These are phyloP conservation scores for Synanthedon vespiformis DNA, from an alignment of 2,888 invertebrate genomes.

Conservation along the genomic window DNA sequence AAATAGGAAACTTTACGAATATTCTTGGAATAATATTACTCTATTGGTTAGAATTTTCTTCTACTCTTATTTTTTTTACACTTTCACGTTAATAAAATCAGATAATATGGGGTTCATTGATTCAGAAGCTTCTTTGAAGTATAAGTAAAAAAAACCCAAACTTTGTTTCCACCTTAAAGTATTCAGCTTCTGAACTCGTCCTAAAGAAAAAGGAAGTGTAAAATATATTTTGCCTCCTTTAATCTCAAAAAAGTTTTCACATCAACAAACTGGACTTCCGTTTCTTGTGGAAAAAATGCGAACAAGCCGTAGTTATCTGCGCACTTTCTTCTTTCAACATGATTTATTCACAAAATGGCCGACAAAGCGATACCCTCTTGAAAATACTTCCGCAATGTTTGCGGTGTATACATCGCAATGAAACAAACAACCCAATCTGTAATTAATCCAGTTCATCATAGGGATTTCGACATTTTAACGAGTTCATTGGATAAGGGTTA, in stretches of 20 bases:
- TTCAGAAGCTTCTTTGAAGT: background rate
- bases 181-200: background rate
- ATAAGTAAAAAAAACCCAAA: background rate
- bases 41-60: no score
- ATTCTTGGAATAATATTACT: no score
- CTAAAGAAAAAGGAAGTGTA: background rate
- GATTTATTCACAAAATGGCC: slow-evolving; percentile 13
- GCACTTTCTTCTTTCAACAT: slow-evolving; percentile 7
- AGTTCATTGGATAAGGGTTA: no score
- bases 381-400: background rate
- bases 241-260: slow-evolving; percentile 12
- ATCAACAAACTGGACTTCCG: slow-evolving; percentile 4
- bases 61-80: no score
- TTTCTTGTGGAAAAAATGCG: slow-evolving; percentile 1
- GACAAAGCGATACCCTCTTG: background rate
- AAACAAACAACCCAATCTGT: no score
- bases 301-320: slow-evolving; percentile 10
- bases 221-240: slow-evolving; percentile 2
- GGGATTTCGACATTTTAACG: no score
- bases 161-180: background rate
- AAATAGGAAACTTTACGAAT: no score
- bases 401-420: no score
- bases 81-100: no score
- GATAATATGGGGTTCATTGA: background rate
- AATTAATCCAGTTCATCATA: no score